A percentile compares a stretch with the other conserved stretches of the same genome.
Evolutionary conservation across 2,888 invertebrate species (phyloP).

Genomic region (Drosophila recens): DNA sequence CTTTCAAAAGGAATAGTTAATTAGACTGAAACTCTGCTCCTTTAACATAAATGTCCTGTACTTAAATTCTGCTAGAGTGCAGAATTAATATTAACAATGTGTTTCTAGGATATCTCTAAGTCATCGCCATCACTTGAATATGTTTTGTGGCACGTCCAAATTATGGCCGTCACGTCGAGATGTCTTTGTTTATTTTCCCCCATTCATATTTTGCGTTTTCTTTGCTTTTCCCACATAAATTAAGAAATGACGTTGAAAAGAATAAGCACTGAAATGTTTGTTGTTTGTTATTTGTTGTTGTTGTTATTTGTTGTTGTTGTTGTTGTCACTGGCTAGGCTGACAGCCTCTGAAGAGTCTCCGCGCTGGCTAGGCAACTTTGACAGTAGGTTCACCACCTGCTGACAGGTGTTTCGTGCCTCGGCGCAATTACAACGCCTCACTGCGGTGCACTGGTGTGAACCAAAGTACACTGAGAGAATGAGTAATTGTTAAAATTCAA

Average conservation of each 20-base stretch:
- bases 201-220: conserved; percentile 64
- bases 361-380: conserved; percentile 39
- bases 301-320: conserved; percentile 23
- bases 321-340: conserved; percentile 42
- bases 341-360: conserved; percentile 45
- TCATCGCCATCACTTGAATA: neutral
- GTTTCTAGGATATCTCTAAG: conserved; percentile 21
- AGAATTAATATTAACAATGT: neutral
- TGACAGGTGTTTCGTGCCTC: conserved; percentile 66
- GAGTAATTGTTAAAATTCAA: neutral
- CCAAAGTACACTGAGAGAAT: conserved; percentile 35
- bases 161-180: conserved; percentile 53
- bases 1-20: neutral
- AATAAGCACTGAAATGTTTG: conserved; percentile 56
- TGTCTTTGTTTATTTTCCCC: conserved; percentile 64
- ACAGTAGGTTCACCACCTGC: conserved; percentile 53
- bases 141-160: conserved; percentile 39
- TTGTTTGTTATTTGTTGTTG: conserved; percentile 23
- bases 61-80: too few species aligned
- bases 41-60: too few species aligned
- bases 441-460: conserved; percentile 29
- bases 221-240: conserved; percentile 70
- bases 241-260: conserved; percentile 74
- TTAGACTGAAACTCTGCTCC: too few species aligned
- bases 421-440: conserved; percentile 68